Base-by-base conservation (phyloP, 2,888 invertebrate species). In the Mimumesa dahlbomi region DNA sequence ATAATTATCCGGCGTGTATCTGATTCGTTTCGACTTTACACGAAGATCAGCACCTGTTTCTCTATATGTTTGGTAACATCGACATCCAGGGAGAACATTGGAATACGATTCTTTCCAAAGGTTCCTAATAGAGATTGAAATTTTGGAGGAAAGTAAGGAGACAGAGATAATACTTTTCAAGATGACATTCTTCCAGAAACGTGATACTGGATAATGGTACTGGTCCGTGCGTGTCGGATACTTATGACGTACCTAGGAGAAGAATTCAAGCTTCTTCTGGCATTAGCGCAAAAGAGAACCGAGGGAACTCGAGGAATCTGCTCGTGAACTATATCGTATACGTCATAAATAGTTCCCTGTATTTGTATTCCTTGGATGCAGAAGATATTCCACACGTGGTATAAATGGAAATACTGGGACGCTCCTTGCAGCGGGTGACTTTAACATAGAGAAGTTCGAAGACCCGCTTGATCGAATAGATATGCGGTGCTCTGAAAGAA, bases 231-330 rank as follows among this genome's bases (percentile, higher is more conserved):
- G 11, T 25, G 25, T 7, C 25, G 49, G 62, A 45, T 36, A 52
- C 22, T n/a, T n/a, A 38, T 71, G 76, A 77, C 77, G 65, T 75
- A 76, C 50, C 48, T 45, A 43, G 45, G 52, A n/a, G 29, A 72
- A 75, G 77, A 77, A 77, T 75, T 72, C 54, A 42, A 45, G 52
- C 61, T 36, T 50, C 43, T 67, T 53, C 57, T 56, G 46, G 49
- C 36, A 43, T 18, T 13, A 22, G n/a, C 40, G 34, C 14, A 16
- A 31, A 5, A 22, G 14, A 66, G 59, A 64, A 36, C 40, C 45
- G 42, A 19, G 19, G 13, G 34, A 43, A 16, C 22, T 25, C n/a
- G 34, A 14, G 19, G 0, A 21, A 53, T n/a, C n/a, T n/a, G 34
- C n/a, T 34, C 11, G n/a, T 7, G n/a, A n/a, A n/a, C n/a, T n/a